Conservation (phyloP, 2,797 vertebrate species). For the Vireo griseus region DNA sequence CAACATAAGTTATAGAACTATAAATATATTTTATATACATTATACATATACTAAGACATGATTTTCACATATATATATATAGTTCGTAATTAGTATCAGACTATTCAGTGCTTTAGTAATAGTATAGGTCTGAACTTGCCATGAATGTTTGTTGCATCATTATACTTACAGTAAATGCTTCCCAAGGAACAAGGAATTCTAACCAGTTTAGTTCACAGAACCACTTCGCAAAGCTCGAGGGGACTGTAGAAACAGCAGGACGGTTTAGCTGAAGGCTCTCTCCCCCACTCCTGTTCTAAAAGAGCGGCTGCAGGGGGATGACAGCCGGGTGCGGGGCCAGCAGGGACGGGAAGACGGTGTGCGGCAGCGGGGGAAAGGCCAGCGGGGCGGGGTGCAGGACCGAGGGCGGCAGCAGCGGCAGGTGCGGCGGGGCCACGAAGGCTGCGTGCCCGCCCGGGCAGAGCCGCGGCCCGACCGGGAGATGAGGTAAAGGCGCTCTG, state of each 20-base stretch:
- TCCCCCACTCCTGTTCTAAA: conserved; percentile 44
- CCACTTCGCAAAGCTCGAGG: not conserved
- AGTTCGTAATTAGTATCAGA: conserved; percentile 30
- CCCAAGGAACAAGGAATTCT: not conserved
- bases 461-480: conserved; percentile 72
- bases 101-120: conserved; percentile 71
- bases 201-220: not conserved
- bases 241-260: not conserved
- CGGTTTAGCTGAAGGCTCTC: not conserved
- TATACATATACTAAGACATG: conserved; percentile 74
- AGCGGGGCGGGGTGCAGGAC: conserved; percentile 74
- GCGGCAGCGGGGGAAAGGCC: conserved; percentile 76
- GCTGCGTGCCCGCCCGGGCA: conserved; percentile 64
- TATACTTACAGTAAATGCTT: conserved; percentile 61
- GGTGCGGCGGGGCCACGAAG: conserved; percentile 70
- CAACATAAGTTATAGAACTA: conserved; percentile 77
- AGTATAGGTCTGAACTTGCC: conserved; percentile 55
- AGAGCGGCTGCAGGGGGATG: conserved; percentile 84
- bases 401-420: conserved; percentile 75
- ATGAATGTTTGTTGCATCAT: conserved; percentile 55
- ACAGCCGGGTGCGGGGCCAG: conserved; percentile 75
- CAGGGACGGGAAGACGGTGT: conserved; percentile 74
- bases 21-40: conserved; percentile 80
- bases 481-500: conserved; percentile 74
- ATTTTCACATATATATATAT: conserved; percentile 43